Evolutionary conservation across 2,113 vertebrate species (phyloP).

Genomic region (Cyanoliseus patagonus): DNA sequence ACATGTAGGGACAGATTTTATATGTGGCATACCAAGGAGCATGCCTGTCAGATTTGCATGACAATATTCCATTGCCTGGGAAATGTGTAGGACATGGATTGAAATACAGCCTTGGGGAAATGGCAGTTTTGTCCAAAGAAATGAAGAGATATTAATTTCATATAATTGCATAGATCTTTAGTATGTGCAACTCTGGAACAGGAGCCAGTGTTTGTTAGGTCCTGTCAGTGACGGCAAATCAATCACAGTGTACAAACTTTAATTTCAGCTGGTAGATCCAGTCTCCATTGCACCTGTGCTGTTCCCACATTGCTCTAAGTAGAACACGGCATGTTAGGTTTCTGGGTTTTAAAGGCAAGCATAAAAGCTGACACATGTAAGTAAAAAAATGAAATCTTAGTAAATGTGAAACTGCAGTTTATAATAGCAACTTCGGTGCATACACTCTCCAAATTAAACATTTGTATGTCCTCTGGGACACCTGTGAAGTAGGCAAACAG

Average conservation of each 20-base stretch:
- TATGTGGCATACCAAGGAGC: background rate
- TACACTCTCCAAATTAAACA: background rate
- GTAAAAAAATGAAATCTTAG: background rate
- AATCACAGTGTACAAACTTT: slow-evolving; percentile 19
- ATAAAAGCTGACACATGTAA: background rate
- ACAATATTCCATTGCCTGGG: slow-evolving; percentile 46
- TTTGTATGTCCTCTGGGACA: background rate
- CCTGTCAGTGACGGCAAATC: background rate
- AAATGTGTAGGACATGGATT: slow-evolving; percentile 52
- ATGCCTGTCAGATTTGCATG: slow-evolving; percentile 33
- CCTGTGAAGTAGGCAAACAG: background rate
- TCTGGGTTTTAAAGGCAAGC: background rate
- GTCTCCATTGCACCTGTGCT: slow-evolving; percentile 2
- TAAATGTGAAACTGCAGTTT: background rate
- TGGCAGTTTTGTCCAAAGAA: slow-evolving; percentile 32
- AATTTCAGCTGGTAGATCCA: slow-evolving; percentile 18
- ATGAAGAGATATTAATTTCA: background rate
- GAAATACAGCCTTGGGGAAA: slow-evolving; percentile 50
- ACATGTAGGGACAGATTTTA: background rate
- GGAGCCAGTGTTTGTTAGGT: slow-evolving; percentile 16
- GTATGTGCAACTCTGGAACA: slow-evolving; percentile 15
- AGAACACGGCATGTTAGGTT: background rate
- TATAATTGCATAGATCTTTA: slow-evolving; percentile 20
- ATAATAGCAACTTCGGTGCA: background rate
- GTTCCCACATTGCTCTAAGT: background rate